Evolutionary conservation across 2,797 vertebrate species (phyloP).

Genomic region (Falco novaeseelandiae): DNA sequence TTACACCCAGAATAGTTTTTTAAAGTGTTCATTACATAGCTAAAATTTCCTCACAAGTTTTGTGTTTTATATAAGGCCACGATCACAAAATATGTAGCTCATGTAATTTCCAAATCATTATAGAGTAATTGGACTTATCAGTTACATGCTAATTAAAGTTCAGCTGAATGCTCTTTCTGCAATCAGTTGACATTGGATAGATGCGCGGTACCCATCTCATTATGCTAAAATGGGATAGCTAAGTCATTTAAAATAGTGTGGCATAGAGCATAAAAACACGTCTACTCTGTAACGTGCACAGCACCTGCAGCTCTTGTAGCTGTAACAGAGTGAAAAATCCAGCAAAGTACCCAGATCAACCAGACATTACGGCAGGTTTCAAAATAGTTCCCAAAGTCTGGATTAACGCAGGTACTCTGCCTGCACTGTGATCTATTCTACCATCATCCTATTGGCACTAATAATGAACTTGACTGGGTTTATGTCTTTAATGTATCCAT

Average conservation of each 20-base stretch:
- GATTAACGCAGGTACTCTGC: background rate
- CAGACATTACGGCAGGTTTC: background rate
- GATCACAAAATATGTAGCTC: constrained; percentile 54
- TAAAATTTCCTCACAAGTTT: constrained; percentile 32
- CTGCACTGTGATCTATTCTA: background rate
- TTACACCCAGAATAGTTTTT: constrained; percentile 48
- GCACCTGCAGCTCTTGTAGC: background rate
- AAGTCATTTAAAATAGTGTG: background rate
- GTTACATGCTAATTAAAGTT: constrained; percentile 73
- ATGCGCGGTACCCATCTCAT: constrained; percentile 47
- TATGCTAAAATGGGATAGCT: constrained; percentile 22
- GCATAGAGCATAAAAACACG: background rate
- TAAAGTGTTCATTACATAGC: constrained; percentile 64
- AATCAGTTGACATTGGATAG: constrained; percentile 62
- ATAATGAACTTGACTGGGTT: background rate
- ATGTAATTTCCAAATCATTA: constrained; percentile 72
- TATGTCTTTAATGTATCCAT: background rate
- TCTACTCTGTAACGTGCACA: background rate
- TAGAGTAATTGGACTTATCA: constrained; percentile 71
- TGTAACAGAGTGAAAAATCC: background rate
- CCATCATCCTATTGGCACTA: background rate
- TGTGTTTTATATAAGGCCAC: constrained; percentile 48
- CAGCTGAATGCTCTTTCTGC: constrained; percentile 43
- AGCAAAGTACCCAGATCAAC: background rate
- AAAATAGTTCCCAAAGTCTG: background rate